phyloP scores from a whole-genome alignment of 1,140 invertebrate species.

The Drosophila pseudoobscura region DNA sequence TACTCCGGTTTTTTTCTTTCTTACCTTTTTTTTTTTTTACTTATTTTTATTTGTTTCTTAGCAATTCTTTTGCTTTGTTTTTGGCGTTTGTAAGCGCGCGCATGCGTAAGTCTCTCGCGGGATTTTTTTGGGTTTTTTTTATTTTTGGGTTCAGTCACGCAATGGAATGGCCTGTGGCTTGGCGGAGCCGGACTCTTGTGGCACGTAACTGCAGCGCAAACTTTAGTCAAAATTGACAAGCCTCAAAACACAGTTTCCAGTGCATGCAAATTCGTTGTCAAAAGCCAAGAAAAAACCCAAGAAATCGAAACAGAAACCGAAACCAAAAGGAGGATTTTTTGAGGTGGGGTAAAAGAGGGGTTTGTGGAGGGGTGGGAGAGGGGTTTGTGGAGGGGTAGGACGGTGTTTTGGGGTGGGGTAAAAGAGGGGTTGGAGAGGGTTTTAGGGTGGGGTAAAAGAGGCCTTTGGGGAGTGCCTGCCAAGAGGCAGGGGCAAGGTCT shows the following conservation, averaged over 20 bases:
- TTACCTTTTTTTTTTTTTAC: too few relatives aligned
- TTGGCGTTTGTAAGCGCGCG: conserved; percentile 76
- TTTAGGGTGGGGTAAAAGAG: too few relatives aligned
- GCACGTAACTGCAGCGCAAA: conserved; percentile 59
- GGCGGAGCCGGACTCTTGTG: conserved; percentile 4
- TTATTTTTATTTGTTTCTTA: too few relatives aligned
- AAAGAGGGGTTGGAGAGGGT: too few relatives aligned
- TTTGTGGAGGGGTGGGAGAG: too few relatives aligned
- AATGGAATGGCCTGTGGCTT: conserved; percentile 56
- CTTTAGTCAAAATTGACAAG: conserved; percentile 81
- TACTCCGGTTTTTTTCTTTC: too few relatives aligned
- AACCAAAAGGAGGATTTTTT: conserved; percentile 5
- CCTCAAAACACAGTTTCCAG: conserved; percentile 79
- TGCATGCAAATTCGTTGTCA: conserved; percentile 82
- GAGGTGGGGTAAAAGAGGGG: too few relatives aligned
- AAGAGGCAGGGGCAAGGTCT: background rate
- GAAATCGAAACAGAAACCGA: conserved; percentile 39
- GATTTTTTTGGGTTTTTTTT: too few relatives aligned
- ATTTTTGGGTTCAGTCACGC: conserved; percentile 67
- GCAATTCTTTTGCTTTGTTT: too few relatives aligned
- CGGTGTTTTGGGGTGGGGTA: too few relatives aligned
- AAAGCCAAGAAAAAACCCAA: too few relatives aligned
- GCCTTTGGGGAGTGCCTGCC: background rate
- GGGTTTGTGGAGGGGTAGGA: background rate
- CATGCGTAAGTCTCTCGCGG: conserved; percentile 72